These are phyloP conservation scores for Drosophila yooni DNA, from an alignment of 2,888 invertebrate species.

Conservation along the genomic window DNA sequence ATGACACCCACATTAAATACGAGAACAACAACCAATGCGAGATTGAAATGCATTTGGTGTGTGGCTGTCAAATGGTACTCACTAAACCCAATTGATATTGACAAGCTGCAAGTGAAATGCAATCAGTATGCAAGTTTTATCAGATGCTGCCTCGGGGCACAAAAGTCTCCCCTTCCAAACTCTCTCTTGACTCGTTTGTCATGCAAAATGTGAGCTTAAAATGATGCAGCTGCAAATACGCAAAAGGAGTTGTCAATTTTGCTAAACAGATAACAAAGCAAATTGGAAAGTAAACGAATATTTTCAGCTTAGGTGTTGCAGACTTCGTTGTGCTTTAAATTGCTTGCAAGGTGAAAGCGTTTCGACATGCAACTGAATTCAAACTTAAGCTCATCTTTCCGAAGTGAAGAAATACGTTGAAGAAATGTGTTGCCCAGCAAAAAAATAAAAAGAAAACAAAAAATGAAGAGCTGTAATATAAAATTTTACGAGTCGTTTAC, in stretches of 20 bases:
- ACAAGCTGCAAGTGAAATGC: slow-evolving; percentile 67
- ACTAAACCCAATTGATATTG: slow-evolving; percentile 49
- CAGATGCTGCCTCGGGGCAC: slow-evolving; percentile 4
- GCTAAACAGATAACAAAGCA: slow-evolving; percentile 50
- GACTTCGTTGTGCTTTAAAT: neutral
- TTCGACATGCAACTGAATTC: slow-evolving; percentile 54
- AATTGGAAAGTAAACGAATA: slow-evolving; percentile 47
- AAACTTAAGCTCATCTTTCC: neutral
- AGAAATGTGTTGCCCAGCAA: slow-evolving; percentile 25
- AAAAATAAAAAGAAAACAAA: slow-evolving; percentile 14
- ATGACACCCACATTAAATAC: slow-evolving; percentile 8
- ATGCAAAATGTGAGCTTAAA: slow-evolving; percentile 10
- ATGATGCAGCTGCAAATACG: slow-evolving; percentile 16
- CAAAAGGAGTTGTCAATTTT: slow-evolving; percentile 36
- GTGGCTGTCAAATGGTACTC: slow-evolving; percentile 26
- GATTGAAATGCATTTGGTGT: slow-evolving; percentile 1
- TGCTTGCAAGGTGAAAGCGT: slow-evolving; percentile 25
- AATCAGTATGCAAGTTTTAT: slow-evolving; percentile 65
- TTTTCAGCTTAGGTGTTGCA: slow-evolving; percentile 2
- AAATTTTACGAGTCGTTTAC: slow-evolving; percentile 80
- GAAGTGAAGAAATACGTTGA: neutral
- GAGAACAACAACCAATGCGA: slow-evolving; percentile 1
- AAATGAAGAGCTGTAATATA: slow-evolving; percentile 61
- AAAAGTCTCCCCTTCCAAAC: neutral
- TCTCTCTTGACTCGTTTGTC: slow-evolving; percentile 6